These are phyloP conservation scores for Gymnothorax reevesii DNA, from an alignment of 2,797 vertebrate species.

Conservation along the genomic window DNA sequence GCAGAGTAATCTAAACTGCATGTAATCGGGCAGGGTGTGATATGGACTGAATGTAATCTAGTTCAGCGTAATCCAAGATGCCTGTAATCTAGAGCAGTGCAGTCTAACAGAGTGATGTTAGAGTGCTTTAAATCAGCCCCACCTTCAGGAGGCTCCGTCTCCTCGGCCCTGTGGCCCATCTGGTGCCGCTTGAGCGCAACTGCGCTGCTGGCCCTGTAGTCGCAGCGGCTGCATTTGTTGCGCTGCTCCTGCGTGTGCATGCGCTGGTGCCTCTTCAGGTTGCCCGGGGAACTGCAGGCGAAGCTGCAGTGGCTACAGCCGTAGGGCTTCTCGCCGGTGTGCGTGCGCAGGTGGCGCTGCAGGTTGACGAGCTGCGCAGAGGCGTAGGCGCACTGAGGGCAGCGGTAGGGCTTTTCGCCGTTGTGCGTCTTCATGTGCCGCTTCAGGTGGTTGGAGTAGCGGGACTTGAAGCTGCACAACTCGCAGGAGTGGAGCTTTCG, in stretches of 20 bases:
- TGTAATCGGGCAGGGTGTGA: too few relatives aligned
- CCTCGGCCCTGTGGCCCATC: slow-evolving; percentile 61
- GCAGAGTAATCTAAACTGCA: too few relatives aligned
- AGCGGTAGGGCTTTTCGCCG: slow-evolving; percentile 91
- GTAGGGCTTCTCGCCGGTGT: slow-evolving; percentile 96
- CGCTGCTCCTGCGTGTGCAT: slow-evolving; percentile 84
- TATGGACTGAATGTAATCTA: too few relatives aligned
- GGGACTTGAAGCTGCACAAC: slow-evolving; percentile 89
- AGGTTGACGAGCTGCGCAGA: slow-evolving; percentile 95
- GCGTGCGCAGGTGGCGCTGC: slow-evolving; percentile 90
- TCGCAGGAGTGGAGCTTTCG: slow-evolving; percentile 83
- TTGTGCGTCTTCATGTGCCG: slow-evolving; percentile 97
- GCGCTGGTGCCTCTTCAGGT: slow-evolving; percentile 91
- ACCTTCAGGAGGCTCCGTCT: slow-evolving; percentile 46
- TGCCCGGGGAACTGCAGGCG: slow-evolving; percentile 93
- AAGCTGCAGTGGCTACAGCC: slow-evolving; percentile 86
- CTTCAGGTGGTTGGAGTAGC: slow-evolving; percentile 97
- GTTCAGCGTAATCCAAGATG: not conserved
- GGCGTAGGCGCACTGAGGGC: slow-evolving; percentile 88
- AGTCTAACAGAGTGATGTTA: too few relatives aligned
- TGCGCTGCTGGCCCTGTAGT: slow-evolving; percentile 73
- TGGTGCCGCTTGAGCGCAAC: slow-evolving; percentile 69
- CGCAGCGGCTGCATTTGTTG: slow-evolving; percentile 72
- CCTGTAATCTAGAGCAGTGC: not conserved
- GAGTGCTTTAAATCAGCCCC: not conserved